Conservation (phyloP, 2,113 vertebrate species). For the Catharus minimus region DNA sequence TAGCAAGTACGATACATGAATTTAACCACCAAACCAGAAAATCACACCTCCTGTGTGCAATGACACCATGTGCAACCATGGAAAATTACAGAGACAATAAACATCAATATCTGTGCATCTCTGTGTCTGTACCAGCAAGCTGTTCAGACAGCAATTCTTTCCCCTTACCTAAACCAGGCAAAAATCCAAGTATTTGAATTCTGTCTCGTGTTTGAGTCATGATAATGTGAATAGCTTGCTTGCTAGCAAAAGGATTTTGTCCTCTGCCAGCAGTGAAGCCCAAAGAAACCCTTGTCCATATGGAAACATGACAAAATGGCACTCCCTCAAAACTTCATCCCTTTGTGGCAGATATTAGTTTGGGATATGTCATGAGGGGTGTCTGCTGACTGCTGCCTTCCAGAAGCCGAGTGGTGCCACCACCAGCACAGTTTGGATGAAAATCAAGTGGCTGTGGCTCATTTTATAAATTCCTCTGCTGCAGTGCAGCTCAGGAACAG, state of each 20-base stretch:
- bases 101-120: neutral
- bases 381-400: neutral
- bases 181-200: neutral
- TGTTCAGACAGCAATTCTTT: neutral
- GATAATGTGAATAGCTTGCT: neutral
- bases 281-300: neutral
- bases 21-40: constrained; percentile 19
- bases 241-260: neutral
- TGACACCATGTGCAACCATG: neutral
- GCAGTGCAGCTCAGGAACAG: neutral
- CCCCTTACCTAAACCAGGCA: neutral
- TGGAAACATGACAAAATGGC: neutral
- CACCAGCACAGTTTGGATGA: neutral
- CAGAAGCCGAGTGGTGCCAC: neutral
- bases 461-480: neutral
- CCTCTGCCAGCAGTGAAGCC: neutral
- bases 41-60: constrained; percentile 5
- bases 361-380: neutral
- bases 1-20: constrained; percentile 8
- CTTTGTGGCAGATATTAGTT: neutral
- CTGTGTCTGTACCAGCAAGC: neutral
- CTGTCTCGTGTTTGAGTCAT: neutral
- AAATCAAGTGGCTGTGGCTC: neutral
- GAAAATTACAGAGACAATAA: neutral
- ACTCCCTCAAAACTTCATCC: neutral